A percentile compares a stretch with the other conserved stretches of the same genome.
Evolutionary conservation across 2,797 vertebrate genomes (phyloP).

Genomic region (Stomatorhinus walkeri): DNA sequence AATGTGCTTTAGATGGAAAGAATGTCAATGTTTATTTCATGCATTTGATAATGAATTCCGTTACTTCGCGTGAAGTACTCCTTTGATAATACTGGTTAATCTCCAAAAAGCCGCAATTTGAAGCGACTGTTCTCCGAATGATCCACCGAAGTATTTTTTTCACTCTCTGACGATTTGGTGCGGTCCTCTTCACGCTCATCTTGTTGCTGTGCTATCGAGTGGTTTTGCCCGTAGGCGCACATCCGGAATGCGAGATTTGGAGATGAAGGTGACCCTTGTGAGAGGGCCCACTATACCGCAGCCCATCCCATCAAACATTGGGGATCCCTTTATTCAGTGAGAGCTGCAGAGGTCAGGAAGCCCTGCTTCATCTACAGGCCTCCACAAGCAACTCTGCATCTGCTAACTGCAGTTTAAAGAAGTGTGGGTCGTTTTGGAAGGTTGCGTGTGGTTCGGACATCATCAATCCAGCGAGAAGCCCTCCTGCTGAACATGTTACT

Average conservation of each 20-base stretch:
- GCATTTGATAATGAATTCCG: neutral
- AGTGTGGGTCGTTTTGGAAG: neutral
- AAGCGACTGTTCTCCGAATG: neutral
- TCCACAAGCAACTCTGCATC: neutral
- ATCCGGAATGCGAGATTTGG: neutral
- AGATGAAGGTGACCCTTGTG: neutral
- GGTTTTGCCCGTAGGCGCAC: neutral
- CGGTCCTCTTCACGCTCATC: neutral
- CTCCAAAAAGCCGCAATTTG: neutral
- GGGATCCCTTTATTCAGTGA: neutral
- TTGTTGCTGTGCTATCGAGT: neutral
- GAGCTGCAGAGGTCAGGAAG: neutral
- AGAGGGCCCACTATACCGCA: neutral
- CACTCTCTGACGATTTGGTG: neutral
- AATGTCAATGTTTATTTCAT: neutral
- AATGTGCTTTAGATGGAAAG: neutral
- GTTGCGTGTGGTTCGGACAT: neutral
- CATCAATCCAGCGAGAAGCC: neutral
- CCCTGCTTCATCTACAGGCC: neutral
- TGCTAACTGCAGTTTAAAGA: neutral
- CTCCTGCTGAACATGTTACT: neutral
- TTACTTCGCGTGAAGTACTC: neutral
- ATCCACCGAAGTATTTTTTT: neutral
- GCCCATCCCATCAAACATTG: neutral
- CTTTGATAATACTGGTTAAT: constrained; percentile 3